Percentiles rank a stretch among this genome's conserved stretches.
Conservation (phyloP, 2,888 invertebrate species). For the Eurytoma adleriae region DNA sequence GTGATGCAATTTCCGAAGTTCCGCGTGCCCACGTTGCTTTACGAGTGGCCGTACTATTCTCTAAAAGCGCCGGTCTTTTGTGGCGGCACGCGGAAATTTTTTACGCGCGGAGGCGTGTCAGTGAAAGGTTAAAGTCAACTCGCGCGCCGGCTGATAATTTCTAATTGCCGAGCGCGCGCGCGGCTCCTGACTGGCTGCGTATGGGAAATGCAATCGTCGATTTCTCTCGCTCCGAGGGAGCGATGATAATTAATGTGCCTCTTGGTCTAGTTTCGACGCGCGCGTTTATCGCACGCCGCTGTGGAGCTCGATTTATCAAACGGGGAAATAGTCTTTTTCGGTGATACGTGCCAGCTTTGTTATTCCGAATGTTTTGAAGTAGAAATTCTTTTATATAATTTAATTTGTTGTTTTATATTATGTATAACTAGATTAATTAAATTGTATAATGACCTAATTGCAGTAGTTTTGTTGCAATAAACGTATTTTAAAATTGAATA, state of each 20-base stretch:
- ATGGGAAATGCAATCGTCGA: conserved; percentile 10
- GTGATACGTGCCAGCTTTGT: too few relatives aligned
- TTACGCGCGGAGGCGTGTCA: conserved; percentile 34
- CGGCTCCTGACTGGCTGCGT: neutral
- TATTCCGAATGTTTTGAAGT: too few relatives aligned
- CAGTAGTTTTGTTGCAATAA: too few relatives aligned
- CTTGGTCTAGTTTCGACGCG: conserved; percentile 29
- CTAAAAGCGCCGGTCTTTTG: conserved; percentile 4
- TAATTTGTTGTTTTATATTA: neutral
- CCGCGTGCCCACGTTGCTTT: neutral
- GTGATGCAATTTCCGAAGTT: conserved; percentile 38
- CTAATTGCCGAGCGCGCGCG: conserved; percentile 18
- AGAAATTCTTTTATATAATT: neutral
- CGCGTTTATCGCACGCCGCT: neutral
- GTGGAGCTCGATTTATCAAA: conserved; percentile 1
- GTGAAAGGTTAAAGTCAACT: conserved; percentile 55
- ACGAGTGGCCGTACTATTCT: conserved; percentile 3
- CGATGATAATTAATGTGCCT: conserved; percentile 20
- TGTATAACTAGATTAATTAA: neutral
- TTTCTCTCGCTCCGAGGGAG: conserved; percentile 21
- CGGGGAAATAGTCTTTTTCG: neutral
- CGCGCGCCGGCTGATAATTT: conserved; percentile 20
- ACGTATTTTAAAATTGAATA: too few relatives aligned
- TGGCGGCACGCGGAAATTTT: neutral
- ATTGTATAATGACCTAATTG: too few relatives aligned